These are phyloP conservation scores for Salpingus planirostris DNA, from an alignment of 2,888 invertebrate species.

Conservation along the genomic window DNA sequence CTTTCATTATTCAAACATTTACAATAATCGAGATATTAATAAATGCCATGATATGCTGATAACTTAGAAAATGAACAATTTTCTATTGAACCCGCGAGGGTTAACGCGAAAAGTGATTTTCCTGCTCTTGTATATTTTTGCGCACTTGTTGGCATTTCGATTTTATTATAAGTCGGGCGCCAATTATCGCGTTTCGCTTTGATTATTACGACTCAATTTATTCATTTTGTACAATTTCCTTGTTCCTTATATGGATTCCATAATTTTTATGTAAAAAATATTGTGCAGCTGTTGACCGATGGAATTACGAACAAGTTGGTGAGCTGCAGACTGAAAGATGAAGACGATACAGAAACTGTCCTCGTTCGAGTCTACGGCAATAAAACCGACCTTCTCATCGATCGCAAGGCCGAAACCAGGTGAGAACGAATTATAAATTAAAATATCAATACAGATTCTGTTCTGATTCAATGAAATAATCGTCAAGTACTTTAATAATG, in stretches of 20 bases:
- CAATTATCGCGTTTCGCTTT: no score
- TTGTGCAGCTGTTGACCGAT: constrained; percentile 75
- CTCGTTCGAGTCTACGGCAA: constrained; percentile 86
- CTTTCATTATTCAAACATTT: no score
- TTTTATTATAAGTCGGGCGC: constrained; percentile 3
- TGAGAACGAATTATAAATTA: constrained; percentile 30
- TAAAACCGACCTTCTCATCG: constrained; percentile 87
- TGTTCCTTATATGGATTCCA: background rate
- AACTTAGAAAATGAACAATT: no score
- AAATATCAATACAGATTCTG: background rate
- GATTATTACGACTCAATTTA: no score
- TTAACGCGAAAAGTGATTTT: no score
- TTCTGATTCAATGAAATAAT: no score
- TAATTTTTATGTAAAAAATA: constrained; percentile 19
- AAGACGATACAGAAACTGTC: constrained; percentile 56
- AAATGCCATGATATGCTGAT: no score
- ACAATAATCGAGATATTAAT: no score
- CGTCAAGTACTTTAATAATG: background rate
- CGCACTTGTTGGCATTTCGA: no score
- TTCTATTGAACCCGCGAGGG: no score
- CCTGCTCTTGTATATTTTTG: background rate
- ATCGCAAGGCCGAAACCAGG: constrained; percentile 75
- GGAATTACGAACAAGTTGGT: constrained; percentile 90
- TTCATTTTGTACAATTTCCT: background rate
- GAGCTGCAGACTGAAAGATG: constrained; percentile 50